A percentile compares a stretch with the other conserved stretches of the same genome.
These are phyloP conservation scores for Macropodus opercularis DNA, from an alignment of 2,797 vertebrate genomes.

Conservation along the genomic window DNA sequence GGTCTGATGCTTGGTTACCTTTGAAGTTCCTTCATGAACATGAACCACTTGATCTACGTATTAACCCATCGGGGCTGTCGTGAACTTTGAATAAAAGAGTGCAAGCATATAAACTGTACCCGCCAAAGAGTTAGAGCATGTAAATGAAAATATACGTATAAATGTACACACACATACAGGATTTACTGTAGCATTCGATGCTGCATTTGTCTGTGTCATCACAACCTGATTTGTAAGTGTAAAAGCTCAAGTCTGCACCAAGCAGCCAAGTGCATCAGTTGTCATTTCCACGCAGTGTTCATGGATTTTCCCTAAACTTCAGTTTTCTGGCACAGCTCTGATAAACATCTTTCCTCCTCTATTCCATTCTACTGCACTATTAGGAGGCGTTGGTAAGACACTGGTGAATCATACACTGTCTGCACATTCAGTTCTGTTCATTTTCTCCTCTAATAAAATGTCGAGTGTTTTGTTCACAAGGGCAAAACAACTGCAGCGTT, in stretches of 20 bases:
- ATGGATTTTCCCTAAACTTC: conserved; percentile 7
- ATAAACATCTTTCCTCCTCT: background rate
- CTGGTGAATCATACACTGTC: too few relatives aligned
- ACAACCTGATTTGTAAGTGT: conserved; percentile 22
- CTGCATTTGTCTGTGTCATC: too few relatives aligned
- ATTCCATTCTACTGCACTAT: background rate
- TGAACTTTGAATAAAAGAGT: conserved; percentile 38
- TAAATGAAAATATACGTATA: background rate
- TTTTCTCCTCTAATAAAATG: too few relatives aligned
- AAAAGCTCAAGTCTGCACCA: conserved; percentile 6
- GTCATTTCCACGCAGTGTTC: conserved; percentile 12
- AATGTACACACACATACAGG: conserved; percentile 2
- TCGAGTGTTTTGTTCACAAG: too few relatives aligned
- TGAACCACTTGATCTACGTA: conserved; percentile 37
- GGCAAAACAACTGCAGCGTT: too few relatives aligned
- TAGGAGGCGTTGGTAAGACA: too few relatives aligned
- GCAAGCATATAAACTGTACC: conserved; percentile 3
- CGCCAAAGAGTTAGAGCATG: conserved; percentile 1
- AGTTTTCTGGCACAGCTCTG: too few relatives aligned
- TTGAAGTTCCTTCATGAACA: conserved; percentile 50
- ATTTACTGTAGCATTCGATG: too few relatives aligned
- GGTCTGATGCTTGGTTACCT: conserved; percentile 25
- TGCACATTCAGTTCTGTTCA: too few relatives aligned
- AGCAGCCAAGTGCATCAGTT: conserved; percentile 15
- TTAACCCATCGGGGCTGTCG: conserved; percentile 35